Evolutionary conservation across 2,888 invertebrate genomes (phyloP), one percentile per base, ranked within the genome.

Genomic region (Margaritifera margaritifera): DNA sequence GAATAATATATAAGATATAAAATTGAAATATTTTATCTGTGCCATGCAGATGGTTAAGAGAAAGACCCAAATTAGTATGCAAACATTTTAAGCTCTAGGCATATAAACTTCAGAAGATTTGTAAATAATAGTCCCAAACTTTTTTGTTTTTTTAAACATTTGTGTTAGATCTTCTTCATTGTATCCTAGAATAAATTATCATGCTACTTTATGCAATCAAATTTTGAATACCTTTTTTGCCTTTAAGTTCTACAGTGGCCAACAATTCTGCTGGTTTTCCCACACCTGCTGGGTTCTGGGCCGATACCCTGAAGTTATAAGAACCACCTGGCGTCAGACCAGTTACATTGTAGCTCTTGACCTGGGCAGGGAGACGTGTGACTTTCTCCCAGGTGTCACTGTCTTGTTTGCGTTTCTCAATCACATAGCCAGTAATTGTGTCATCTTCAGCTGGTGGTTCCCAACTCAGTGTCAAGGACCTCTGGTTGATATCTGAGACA

Each of bases 241-340:
- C 81, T 63, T 84, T 84, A 15, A 88, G 79, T 52, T 83, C 80
- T 5, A 88, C 84, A 27, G 87, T 83, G 25, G 80, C 79, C 54
- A 79, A 79, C 51, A 88, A 75, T 68, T 87, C 86, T 54, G 83
- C 78, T 22, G 86, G 86, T 61, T 79, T 77, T 66, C 89, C 85
- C 25, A 76, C 59, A 20, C 87, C 88, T 20, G 86, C 84, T n/a
- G 87, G 84, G 75, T 97, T 97, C 81, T 94, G 93, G 0, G 96
- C 96, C 82, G 94, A 93, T 18, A 97, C 93, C 72, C 96, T 92
- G 92, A 97, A 96, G 91, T 94, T 93, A 87, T 96, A 96, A n/a
- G 84, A 78, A 19, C 74, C 86, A 94, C 84, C 86, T 57, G 81
- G 77, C 53, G 80, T 79, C 22, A 87, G 73, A 55, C 80, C 80